Base-by-base conservation (phyloP, 2,888 invertebrate genomes). In the Mesorhabditis spiculigera region DNA sequence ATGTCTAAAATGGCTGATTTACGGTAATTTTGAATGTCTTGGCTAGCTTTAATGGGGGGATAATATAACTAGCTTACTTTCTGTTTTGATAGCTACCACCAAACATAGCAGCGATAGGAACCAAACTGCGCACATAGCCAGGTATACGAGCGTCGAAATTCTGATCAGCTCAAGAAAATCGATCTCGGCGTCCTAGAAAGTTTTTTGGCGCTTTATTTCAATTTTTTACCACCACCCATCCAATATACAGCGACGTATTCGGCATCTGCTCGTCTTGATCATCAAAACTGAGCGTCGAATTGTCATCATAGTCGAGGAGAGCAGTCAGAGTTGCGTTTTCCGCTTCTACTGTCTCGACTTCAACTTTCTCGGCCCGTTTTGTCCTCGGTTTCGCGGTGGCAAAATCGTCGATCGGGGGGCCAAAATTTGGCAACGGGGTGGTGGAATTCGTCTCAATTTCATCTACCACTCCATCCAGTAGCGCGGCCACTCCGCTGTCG, bases 81-180 rank as follows among this genome's bases (percentile, higher is more conserved):
- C 58, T n/a, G 70, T 69, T 43, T 76, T 73, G n/a, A 83, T 76
- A 5, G 84, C 81, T 43, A 81, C 68, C 4, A 80, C 71, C 62
- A 83, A 73, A 0, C 78, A 64, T 5, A 78, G 45, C 10, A 83
- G 71, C 0, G 83, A 76, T 28, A 82, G 4, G 10, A 82, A 68
- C 84, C 84, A 84, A 6, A 78, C 10, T 28, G 73, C 43, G 45
- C 77, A 78, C 3, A 80, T 66, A 1, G 68, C 69, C 13, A 80
- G 62, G 69, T 81, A 84, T n/a, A 82, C 74, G 45, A 81, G 58
- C 5, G 82, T 83, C 10, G 81, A 81, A 10, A 79, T 75, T 6
- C 84, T 76, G 16, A 84, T 75, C 16, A 82, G 71, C 65, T 81
- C 76, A 16, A 83, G 72, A 67, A 82, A 71, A 44, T 83, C 81